Percentiles rank a stretch among this genome's conserved stretches.
These are phyloP conservation scores for Rhynchopsitta pachyrhyncha DNA, from an alignment of 2,113 vertebrate species.

Conservation along the genomic window DNA sequence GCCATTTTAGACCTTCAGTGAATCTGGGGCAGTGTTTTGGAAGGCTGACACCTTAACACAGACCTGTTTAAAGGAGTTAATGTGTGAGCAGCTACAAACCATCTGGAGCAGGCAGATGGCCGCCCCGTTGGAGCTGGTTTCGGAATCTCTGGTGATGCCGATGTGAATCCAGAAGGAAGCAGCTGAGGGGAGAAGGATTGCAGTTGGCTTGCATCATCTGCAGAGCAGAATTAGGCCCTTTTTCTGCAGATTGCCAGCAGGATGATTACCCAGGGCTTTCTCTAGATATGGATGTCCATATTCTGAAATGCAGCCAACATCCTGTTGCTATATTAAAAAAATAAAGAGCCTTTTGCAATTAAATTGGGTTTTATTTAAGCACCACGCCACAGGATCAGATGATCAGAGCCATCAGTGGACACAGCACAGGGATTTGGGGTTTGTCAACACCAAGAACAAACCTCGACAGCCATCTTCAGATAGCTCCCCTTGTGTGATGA, in stretches of 20 bases:
- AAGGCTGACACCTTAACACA: not conserved
- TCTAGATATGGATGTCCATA: not conserved
- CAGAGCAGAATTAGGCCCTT: not conserved
- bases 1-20: not conserved
- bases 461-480: not conserved
- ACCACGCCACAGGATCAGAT: accelerated
- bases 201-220: not conserved
- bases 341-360: not conserved
- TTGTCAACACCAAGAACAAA: not conserved
- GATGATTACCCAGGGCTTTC: not conserved
- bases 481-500: not conserved
- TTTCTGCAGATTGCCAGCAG: not conserved
- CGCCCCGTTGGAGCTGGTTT: not conserved
- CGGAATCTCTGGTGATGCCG: not conserved
- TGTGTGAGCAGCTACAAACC: constrained; percentile 1
- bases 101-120: not conserved
- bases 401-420: not conserved
- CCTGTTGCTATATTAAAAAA: not conserved
- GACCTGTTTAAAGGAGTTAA: constrained; percentile 23
- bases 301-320: not conserved
- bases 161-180: not conserved
- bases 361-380: not conserved
- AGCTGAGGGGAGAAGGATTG: not conserved
- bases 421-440: not conserved
- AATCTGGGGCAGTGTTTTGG: accelerated